Base-by-base conservation (phyloP, 1,140 invertebrate genomes). In the Hycleus cichorii region DNA sequence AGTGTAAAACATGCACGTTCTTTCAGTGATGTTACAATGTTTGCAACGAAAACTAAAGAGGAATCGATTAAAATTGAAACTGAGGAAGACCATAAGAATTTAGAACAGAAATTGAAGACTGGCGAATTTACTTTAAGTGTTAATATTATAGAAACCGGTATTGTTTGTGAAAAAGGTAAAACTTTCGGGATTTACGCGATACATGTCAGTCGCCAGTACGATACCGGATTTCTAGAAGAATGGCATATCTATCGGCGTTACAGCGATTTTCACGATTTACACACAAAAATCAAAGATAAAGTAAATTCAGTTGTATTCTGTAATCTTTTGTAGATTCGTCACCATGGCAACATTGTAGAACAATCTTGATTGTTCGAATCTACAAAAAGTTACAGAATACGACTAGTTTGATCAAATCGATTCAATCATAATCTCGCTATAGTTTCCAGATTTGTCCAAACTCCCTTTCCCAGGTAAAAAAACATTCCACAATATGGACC, bases 391-490 rank as follows among this genome's bases (percentile, higher is more conserved):
- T 18, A 18, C 18, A 18, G 18, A 18, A 18, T 18, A 18, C 18
- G 18, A 18, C 18, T 18, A 18, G 32, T 46, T 47, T 42, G 38
- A 10, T 40, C 12, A 10, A 12, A 45, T 42, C 40, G 25, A 50
- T 51, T 50, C 24, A 49, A 26, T 47, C 1, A 52, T 45, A 49
- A n/a, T 40, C 27, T 47, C 4, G 47, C 78, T 79, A 54, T 72
- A 90, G 83, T 95, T 86, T 81, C 84, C 87, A 48, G 86, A 90
- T 72, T 71, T 96, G 3, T 80, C 81, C 3, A 88, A 86, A 65
- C 75, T 96, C 24, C 79, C 84, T 24, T 94, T 97, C 69, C 94
- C 94, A 9, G 90, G 87, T 0, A 97, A 97, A 74, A 95, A 94
- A 69, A 87, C 93, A 11, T 92, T 97, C 69, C 93, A 95, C 64